These are phyloP conservation scores for Rhagoletis pomonella DNA, from an alignment of 1,140 invertebrate species.

Conservation along the genomic window DNA sequence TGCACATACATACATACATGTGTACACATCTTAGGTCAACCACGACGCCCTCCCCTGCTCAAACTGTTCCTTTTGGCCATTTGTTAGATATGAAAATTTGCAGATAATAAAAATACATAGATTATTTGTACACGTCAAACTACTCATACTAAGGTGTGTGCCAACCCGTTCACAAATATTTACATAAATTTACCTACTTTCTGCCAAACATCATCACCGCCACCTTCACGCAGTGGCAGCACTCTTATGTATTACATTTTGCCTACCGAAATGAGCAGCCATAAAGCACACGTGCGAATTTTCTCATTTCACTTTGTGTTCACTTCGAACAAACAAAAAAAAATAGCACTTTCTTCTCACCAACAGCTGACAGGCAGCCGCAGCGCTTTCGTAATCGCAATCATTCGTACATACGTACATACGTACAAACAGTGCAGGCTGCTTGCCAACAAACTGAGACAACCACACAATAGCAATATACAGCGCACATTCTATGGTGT, in stretches of 20 bases:
- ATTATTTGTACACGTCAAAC: neutral
- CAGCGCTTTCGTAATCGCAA: neutral
- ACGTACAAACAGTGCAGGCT: neutral
- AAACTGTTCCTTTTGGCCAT: neutral
- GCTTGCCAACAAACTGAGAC: conserved; percentile 7
- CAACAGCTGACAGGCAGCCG: neutral
- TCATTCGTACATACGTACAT: neutral
- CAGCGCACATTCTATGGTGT: neutral
- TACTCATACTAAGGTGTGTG: neutral
- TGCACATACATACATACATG: no score
- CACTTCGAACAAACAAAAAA: neutral
- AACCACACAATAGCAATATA: conserved; percentile 26
- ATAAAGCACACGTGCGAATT: conserved; percentile 42
- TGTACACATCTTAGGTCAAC: no score
- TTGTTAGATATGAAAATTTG: neutral
- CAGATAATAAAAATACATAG: neutral
- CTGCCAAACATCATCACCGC: conserved; percentile 18
- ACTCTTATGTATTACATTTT: neutral
- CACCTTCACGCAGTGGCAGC: neutral
- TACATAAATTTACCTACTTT: conserved; percentile 3
- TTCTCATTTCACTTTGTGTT: neutral
- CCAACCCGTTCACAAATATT: conserved; percentile 26
- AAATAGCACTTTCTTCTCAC: neutral
- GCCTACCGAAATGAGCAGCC: conserved; percentile 27
- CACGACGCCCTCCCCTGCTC: no score